Evolutionary conservation across 1,140 invertebrate species (phyloP), one percentile per base, ranked within the genome.

Genomic region (Myzus persicae): DNA sequence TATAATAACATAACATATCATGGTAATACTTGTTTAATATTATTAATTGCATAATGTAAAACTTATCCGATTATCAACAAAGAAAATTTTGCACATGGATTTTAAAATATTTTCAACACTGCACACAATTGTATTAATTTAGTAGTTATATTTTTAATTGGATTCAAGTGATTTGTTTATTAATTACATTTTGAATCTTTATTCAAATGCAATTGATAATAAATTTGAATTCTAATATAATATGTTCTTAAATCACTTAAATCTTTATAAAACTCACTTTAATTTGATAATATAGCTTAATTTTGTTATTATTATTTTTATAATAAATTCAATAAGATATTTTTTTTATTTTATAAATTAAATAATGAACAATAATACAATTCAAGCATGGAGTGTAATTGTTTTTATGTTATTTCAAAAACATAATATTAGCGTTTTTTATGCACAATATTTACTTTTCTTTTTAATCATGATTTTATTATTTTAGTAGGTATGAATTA

Each of bases 381-480:
- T 51, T 89, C 0, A 90, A 54, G 88, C 88, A 90, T 90, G 88
- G 24, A 54, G 88, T 90, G 38, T 42, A 20, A 88, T 90, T 90
- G 0, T 54, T 54, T 54, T 54, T 51, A 51, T 51, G 48, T 54
- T 76, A 48, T 44, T 46, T 14, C 2, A 59, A 40, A 42, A 90
- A 40, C 40, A 40, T 26, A 89, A 36, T 88, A 46, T 44, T 48
- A 88, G n/a, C 4, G 6, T 24, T 38, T 54, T 88, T 40, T 59
- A 59, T 59, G 48, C 38, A 90, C 88, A 90, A 59, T 90, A n/a
- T 67, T 90, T 90, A 31, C 5, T 7, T 54, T 36, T 54, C 0
- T 38, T 54, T 89, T 51, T 54, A 51, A 40, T 89, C 14, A 26
- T 89, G 9, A 54, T 89, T 48, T 54, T 87, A 46, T 76, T 76